Evolutionary conservation across 2,797 vertebrate genomes (phyloP), one percentile per base, ranked within the genome.

Genomic region (Myripristis jacobus): DNA sequence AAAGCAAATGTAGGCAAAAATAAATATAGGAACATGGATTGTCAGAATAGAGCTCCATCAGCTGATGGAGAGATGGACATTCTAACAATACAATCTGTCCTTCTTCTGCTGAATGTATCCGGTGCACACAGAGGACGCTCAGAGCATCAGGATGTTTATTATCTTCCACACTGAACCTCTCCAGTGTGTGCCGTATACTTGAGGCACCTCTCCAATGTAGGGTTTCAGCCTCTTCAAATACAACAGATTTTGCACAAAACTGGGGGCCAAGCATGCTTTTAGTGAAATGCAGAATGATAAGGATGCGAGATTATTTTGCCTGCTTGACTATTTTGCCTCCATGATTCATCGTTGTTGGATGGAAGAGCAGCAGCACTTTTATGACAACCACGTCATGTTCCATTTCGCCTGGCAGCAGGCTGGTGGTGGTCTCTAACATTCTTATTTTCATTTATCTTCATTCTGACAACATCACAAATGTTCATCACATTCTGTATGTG

Each of bases 201-300:
- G 47, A 29, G 52, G 16, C 48, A 43, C 29, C 11, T 21, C 12
- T 72, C 8, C 47, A 53, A 54, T 43, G 21, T 16, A 66, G 64
- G 19, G 29, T 50, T 36, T 56, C 21, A 25, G 54, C 31, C 53
- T 59, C 44, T 65, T 60, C 48, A 46, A 4, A 41, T 38, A 21
- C 12, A 62, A 22, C 44, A 36, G 34, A 36, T 9, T 9, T 36
- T 36, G 34, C 10, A 36, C 34, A 55, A 58, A n/a, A 38, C 2
- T 3, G 15, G 16, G n/a, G 21, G 6, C 25, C 25, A 19, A 59
- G 44, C 36, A 12, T 38, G 36, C 36, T 38, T 38, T 38, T 12
- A 38, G 2, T 12, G 12, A 38, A 38, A 38, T 38, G 36, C 12
- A 38, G 36, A 38, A 38, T 38, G 36, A 38, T 13, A 4, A 12